Evolutionary conservation across 2,113 vertebrate genomes (phyloP).

Genomic region (Excalfactoria chinensis): DNA sequence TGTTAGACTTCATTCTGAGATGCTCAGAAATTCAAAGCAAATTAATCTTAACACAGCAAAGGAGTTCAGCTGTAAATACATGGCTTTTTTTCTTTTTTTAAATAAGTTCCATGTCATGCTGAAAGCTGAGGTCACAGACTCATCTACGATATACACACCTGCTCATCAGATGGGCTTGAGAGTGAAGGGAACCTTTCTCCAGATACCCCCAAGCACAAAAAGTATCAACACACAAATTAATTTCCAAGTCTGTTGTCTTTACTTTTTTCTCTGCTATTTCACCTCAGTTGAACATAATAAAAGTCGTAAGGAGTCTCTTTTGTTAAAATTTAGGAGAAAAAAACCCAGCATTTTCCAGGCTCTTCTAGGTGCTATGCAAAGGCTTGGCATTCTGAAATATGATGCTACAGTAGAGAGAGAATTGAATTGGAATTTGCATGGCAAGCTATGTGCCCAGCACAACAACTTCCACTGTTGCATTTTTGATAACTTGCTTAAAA

Average conservation of each 20-base stretch:
- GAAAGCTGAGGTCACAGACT: neutral
- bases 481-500: conserved; percentile 34
- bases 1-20: neutral
- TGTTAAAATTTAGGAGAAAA: neutral
- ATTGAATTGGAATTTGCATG: neutral
- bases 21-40: neutral
- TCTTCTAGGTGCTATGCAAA: neutral
- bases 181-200: neutral
- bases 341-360: neutral
- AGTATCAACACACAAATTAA: neutral
- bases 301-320: neutral
- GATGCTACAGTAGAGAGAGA: neutral
- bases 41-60: neutral
- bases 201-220: neutral
- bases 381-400: neutral
- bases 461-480: neutral
- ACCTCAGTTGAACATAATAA: neutral
- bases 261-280: neutral
- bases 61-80: neutral
- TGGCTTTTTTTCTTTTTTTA: too few relatives aligned
- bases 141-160: neutral
- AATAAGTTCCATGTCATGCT: neutral
- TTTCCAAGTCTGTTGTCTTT: neutral
- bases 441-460: neutral
- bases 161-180: rapidly evolving